Evolutionary conservation across 2,888 invertebrate species (phyloP), one percentile per base, ranked within the genome.

Genomic region (Yponomeuta malinellus): DNA sequence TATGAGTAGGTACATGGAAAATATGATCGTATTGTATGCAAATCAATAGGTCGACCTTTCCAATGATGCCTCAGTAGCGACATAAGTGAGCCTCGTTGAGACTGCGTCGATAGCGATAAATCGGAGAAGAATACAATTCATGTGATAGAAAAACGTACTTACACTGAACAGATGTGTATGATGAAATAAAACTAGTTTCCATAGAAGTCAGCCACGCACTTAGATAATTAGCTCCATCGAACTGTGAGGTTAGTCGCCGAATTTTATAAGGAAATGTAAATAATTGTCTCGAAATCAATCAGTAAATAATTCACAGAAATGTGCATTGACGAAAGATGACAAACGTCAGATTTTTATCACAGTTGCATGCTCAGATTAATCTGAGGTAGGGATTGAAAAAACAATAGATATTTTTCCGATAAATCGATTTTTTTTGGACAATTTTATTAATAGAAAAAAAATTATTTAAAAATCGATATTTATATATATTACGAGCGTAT

Each of bases 21-120:
- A 67, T 48, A 59, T 81, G 52, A 15, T 15, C 15, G 79, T 78
- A 90, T 88, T 89, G 86, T 89, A 90, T 89, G 90, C 89, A 88
- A 91, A 91, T 89, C 71, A 87, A 82, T 85, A 78, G 75, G 81
- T 81, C 80, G 81, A 83, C 81, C 82, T 85, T 82, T 85, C n/a
- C n/a, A 68, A 65, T 68, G 37, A 48, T 10, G 68, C 48, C n/a
- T 29, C 10, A 33, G 33, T 66, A 33, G 66, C 15, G 37, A 43
- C 48, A n/a, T 48, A n/a, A 48, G 23, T 23, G n/a, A 37, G 48
- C 48, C 48, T 48, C 23, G 48, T 12, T 23, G 48, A 68, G 12
- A 29, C 10, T 65, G 29, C 3, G 33, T 48, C 43, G 76, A 81
- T 84, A 81, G 80, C 76, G 75, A 75, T 78, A 78, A 80, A 74